Evolutionary conservation across 2,888 invertebrate genomes (phyloP), one percentile per base, ranked within the genome.

Genomic region (Stomorhina lunata): DNA sequence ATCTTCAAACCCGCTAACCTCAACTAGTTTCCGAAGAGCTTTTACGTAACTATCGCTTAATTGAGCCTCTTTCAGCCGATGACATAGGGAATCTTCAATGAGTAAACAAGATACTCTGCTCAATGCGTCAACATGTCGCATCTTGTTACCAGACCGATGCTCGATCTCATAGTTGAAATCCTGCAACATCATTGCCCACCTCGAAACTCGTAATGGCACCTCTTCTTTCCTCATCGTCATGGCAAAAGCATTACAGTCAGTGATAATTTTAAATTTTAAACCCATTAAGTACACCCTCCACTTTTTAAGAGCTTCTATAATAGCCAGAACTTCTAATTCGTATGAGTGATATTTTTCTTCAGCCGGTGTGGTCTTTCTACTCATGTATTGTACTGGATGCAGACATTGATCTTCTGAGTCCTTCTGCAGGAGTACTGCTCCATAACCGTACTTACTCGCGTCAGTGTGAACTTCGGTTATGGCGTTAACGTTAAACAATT

Each of bases 61-160:
- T 43, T 83, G 83, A 15, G 81, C 83, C 7, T 81, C 55, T 75
- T 57, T 72, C 4, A 81, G 10, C 1, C 72, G 78, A 66, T 76
- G 78, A 4, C 20, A 55, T n/a, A n/a, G n/a, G n/a, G n/a, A n/a
- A n/a, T n/a, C 22, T 17, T 84, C 81, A 2, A 80, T 32, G 5
- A 83, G 15, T n/a, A 83, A 40, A 34, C 81, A 80, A 2, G 48
- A 50, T 4, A 84, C 15, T 43, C 83, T 43, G 48, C 84, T 84
- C 9, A 84, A 40, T 5, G 83, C 80, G 25, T 84, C 81, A 0
- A 82, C 81, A 15, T 80, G 81, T 15, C 37, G 68, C 81, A 84
- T 84, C 27, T 65, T 63, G 7, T 48, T 27, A 0, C 77, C 75
- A 0, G 73, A 37, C 10, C 82, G 55, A n/a, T 85, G 82, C 53